A percentile compares a stretch with the other conserved stretches of the same genome.
Evolutionary conservation across 2,113 vertebrate genomes (phyloP).

Genomic region (Thymallus thymallus): DNA sequence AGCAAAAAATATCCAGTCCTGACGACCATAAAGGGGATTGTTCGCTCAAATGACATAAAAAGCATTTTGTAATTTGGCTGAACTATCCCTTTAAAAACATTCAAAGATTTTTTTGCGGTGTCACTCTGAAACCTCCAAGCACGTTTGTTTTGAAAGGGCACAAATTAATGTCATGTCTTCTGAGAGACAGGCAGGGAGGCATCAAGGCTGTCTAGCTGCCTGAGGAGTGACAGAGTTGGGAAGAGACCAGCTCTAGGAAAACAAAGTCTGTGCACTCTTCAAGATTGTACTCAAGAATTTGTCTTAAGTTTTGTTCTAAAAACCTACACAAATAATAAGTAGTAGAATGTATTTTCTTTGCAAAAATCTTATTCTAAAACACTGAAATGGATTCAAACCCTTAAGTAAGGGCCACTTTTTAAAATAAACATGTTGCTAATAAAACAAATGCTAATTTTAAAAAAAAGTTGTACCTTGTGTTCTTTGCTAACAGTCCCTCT

Average conservation of each 20-base stretch:
- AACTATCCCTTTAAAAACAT: too few relatives aligned
- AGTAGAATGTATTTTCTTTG: neutral
- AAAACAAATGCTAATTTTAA: constrained; percentile 15
- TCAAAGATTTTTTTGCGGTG: neutral
- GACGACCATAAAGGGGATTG: constrained; percentile 23
- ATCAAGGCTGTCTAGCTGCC: neutral
- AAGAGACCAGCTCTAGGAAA: neutral
- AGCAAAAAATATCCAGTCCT: constrained; percentile 5
- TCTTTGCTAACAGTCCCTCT: constrained; percentile 67
- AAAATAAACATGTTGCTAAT: neutral
- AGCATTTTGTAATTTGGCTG: too few relatives aligned
- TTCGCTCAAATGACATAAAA: neutral
- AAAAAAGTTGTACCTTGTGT: constrained; percentile 59
- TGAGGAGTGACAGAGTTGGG: neutral
- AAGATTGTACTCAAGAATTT: neutral
- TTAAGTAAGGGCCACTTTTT: neutral
- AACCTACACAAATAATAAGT: neutral
- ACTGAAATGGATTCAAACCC: neutral
- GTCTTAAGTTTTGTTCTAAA: neutral
- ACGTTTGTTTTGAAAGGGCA: constrained; percentile 8
- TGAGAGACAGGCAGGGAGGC: neutral
- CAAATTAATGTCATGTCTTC: neutral
- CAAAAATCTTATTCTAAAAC: neutral
- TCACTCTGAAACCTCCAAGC: constrained; percentile 4
- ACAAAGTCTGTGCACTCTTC: neutral